A percentile compares a stretch with the other conserved stretches of the same genome.
These are phyloP conservation scores for Fistularia commersonii DNA, from an alignment of 2,797 vertebrate genomes.

Conservation along the genomic window DNA sequence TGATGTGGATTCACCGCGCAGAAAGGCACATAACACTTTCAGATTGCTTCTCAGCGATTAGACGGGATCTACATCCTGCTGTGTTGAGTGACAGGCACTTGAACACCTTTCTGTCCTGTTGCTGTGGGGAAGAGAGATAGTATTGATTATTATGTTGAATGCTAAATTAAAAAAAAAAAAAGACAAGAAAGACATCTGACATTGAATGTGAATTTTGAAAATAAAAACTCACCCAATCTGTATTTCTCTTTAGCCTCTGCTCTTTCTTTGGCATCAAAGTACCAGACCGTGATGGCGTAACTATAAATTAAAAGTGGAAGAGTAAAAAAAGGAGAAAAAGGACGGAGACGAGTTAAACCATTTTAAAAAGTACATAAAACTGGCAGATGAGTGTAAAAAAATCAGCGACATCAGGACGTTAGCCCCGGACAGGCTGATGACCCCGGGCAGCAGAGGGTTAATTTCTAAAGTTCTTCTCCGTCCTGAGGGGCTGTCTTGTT, in stretches of 20 bases:
- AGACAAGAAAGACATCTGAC: background rate
- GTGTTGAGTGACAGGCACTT: conserved; percentile 80
- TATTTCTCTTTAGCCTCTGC: conserved; percentile 89
- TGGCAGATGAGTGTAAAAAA: background rate
- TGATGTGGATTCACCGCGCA: conserved; percentile 33
- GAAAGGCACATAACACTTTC: conserved; percentile 61
- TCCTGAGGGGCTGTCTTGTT: conserved; percentile 67
- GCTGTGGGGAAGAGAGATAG: conserved; percentile 63
- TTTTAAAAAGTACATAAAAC: background rate
- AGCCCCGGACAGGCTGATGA: background rate
- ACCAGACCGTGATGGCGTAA: conserved; percentile 91
- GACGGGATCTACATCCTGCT: conserved; percentile 71
- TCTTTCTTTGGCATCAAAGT: conserved; percentile 91
- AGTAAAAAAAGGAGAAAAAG: conserved; percentile 14
- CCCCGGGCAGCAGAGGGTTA: conserved; percentile 34
- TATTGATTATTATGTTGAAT: background rate
- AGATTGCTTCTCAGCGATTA: conserved; percentile 43
- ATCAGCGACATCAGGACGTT: too few relatives aligned
- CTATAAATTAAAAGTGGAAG: conserved; percentile 44
- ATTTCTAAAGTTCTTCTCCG: conserved; percentile 33
- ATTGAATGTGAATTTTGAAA: background rate
- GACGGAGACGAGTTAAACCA: background rate
- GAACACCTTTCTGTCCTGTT: conserved; percentile 82
- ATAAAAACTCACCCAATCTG: conserved; percentile 73
- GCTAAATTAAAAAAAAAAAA: background rate